Base-by-base conservation (phyloP, 2,113 vertebrate genomes). In the Crotalus tigris region DNA sequence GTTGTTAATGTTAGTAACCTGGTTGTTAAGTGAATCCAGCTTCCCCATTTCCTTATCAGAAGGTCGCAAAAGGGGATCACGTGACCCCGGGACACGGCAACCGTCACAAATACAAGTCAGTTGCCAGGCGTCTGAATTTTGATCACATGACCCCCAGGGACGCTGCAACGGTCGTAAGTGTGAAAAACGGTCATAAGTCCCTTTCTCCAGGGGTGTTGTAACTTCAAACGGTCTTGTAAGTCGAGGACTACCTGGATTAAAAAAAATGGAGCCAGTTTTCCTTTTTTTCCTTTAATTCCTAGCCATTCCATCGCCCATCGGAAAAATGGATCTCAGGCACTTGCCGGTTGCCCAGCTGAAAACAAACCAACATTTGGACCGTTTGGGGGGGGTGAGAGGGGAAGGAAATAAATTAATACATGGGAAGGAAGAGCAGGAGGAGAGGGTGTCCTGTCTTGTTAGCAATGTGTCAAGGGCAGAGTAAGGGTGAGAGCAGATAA, bases 401-500 rank as follows among this genome's bases (percentile, higher is more conserved):
- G 3, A 86, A 87, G 90, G 95, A 95, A 96, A 95, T 91, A 94
- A 10, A n/a, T 46, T 89, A 92, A 61, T 96, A 92, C 81, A 59
- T 26, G 19, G 88, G 75, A 19, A 85, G 75, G 88, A 26, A 86
- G 75, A 55, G 81, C 46, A 24, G 46, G 75, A 88, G 85, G 88
- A 91, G 69, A 8, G 95, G 87, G 49, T 7, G 7, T 93, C 95
- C 17, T 5, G 86, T 93, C 96, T 96, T 89, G 91, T 96, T 97
- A 97, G 95, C 0, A 0, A 92, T 4, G 61, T 95, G 97, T 96
- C 96, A 97, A 96, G 96, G 97, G 96, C 95, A 94, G 96, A 0
- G 92, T 90, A 97, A 95, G 95, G 96, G 97, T 97, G 97, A 96
- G 94, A 95, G 4, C n/a, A 92, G 91, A 96, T 95, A 95, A 94